Evolutionary conservation across 2,888 invertebrate genomes (phyloP), one percentile per base, ranked within the genome.

Genomic region (Plebejus anna): DNA sequence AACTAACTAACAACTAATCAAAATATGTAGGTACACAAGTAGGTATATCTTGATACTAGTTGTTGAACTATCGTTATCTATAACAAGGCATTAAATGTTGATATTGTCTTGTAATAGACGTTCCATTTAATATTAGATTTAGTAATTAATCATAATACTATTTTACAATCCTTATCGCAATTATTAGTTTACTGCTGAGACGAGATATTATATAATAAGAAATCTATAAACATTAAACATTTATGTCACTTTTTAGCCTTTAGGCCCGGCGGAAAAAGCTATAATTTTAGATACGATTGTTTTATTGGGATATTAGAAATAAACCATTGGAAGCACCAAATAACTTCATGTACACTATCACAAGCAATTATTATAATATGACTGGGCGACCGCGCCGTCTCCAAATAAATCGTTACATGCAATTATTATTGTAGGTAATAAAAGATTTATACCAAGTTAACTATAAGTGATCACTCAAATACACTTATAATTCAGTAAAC

Each of bases 51-150:
- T 57, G 5, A 57, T 57, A 57, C 85, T 83, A 83, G 82, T 86
- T 5, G 84, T 84, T 84, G 85, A 81, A 80, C 80, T 85, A 85
- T 85, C 84, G 80, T 82, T 84, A 83, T 85, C 85, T 81, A 81
- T 81, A 80, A 79, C 80, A 81, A 82, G 78, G 79, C 80, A 82
- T 82, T 83, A 81, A 82, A 82, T 83, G 28, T 83, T 81, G 81
- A 83, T 82, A 81, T 80, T 75, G 80, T 78, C 82, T 83, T 83
- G 81, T 81, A 81, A 83, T 83, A 84, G 80, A 80, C 81, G 83
- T 80, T 82, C 82, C 81, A 83, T 81, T 82, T 81, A 82, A 79
- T 82, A 80, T 81, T 79, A 82, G 79, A 79, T 79, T 78, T 77
- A 76, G 76, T 78, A 78, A 75, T 78, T 78, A 73, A 78, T 78